These are phyloP conservation scores for Aporrectodea caliginosa DNA, from an alignment of 1,140 invertebrate genomes.

Conservation along the genomic window DNA sequence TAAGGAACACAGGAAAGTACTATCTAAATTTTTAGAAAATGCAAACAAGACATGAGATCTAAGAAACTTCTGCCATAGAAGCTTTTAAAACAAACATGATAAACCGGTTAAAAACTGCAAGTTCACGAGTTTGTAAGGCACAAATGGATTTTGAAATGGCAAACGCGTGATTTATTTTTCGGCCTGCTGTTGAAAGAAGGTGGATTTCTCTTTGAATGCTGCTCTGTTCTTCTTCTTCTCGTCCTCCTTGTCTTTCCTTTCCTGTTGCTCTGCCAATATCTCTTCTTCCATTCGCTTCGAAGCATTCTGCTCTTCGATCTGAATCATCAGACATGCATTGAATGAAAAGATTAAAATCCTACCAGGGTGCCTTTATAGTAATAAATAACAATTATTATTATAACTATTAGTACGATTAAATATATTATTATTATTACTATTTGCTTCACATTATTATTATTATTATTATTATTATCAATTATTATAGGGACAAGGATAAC, in stretches of 20 bases:
- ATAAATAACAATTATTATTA: neutral
- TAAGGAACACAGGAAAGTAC: no score
- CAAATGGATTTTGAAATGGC: no score
- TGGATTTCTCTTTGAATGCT: constrained; percentile 30
- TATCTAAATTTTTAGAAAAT: no score
- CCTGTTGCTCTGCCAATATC: constrained; percentile 27
- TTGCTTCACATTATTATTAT: neutral
- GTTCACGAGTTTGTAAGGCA: no score
- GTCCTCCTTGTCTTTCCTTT: constrained; percentile 25
- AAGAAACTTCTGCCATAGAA: no score
- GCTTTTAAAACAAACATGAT: no score
- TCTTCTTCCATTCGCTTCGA: constrained; percentile 29
- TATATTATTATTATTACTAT: neutral
- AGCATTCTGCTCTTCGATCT: constrained; percentile 15
- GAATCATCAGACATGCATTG: neutral
- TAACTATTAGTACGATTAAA: neutral
- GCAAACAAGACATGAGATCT: no score
- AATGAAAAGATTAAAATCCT: neutral
- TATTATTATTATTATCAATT: neutral
- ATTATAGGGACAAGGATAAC: neutral
- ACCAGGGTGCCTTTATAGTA: no score
- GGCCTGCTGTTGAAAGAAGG: neutral
- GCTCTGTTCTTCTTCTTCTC: constrained; percentile 28
- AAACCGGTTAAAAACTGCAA: no score
- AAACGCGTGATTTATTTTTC: neutral